Percentiles rank a stretch among this genome's conserved stretches.
Evolutionary conservation across 2,113 vertebrate genomes (phyloP).

Genomic region (Emydocephalus ijimae): DNA sequence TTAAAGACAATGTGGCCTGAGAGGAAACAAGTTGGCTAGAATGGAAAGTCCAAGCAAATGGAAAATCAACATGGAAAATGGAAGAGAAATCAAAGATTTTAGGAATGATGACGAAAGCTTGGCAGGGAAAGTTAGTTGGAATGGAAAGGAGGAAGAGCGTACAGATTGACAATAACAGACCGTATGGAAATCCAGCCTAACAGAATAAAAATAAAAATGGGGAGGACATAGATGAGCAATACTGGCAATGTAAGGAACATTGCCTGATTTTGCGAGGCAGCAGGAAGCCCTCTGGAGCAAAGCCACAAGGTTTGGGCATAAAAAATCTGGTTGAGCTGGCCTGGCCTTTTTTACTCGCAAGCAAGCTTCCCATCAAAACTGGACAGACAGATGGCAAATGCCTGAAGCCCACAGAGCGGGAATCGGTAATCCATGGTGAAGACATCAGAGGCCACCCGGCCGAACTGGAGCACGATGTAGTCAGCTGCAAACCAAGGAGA

Average conservation of each 20-base stretch:
- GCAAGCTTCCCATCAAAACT: conserved; percentile 87
- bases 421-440: conserved; percentile 90
- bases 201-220: not conserved
- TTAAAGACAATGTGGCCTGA: not conserved
- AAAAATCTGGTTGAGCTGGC: not conserved
- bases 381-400: conserved; percentile 85
- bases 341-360: conserved; percentile 71
- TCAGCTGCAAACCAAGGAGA: conserved; percentile 65
- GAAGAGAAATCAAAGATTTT: not conserved
- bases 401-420: conserved; percentile 85
- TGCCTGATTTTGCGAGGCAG: not conserved
- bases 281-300: not conserved
- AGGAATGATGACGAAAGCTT: not conserved
- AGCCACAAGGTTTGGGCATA: not conserved
- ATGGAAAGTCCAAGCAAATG: too few species aligned
- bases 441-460: conserved; percentile 78
- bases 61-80: not conserved
- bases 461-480: conserved; percentile 86
- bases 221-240: not conserved
- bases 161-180: not conserved
- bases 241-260: not conserved
- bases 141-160: not conserved
- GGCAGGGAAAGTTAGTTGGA: not conserved
- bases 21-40: not conserved
- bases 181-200: not conserved